Percentiles rank a stretch among this genome's conserved stretches.
Evolutionary conservation across 2,113 vertebrate species (phyloP).

Genomic region (Burhinus oedicnemus): DNA sequence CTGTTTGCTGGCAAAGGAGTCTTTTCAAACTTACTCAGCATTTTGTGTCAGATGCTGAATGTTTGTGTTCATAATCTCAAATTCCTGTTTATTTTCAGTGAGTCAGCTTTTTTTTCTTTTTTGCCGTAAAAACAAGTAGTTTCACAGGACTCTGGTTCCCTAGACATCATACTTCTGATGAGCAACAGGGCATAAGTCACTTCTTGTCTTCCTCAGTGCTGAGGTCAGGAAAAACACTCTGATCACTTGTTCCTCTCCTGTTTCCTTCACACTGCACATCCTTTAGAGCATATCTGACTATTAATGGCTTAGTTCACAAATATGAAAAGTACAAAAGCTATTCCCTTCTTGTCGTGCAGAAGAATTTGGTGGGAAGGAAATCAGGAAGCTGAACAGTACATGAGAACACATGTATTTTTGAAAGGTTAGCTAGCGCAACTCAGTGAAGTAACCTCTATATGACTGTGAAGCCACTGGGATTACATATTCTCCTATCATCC

Average conservation of each 20-base stretch:
- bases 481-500: neutral
- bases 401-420: neutral
- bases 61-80: conserved; percentile 52
- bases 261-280: neutral
- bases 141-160: neutral
- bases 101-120: conserved; percentile 7
- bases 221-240: neutral
- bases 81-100: conserved; percentile 64
- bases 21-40: conserved; percentile 48
- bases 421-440: neutral
- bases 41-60: conserved; percentile 28
- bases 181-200: neutral
- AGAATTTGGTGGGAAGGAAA: neutral
- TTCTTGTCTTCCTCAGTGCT: neutral
- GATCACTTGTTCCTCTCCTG: neutral
- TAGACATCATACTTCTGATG: neutral
- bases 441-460: neutral
- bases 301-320: neutral
- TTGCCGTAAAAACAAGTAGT: neutral
- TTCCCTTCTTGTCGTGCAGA: neutral
- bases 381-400: neutral
- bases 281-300: neutral
- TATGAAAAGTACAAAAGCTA: neutral
- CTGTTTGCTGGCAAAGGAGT: neutral
- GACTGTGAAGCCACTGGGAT: neutral